Base-by-base conservation (phyloP, 2,888 invertebrate genomes). In the Oscheius myriophilus region DNA sequence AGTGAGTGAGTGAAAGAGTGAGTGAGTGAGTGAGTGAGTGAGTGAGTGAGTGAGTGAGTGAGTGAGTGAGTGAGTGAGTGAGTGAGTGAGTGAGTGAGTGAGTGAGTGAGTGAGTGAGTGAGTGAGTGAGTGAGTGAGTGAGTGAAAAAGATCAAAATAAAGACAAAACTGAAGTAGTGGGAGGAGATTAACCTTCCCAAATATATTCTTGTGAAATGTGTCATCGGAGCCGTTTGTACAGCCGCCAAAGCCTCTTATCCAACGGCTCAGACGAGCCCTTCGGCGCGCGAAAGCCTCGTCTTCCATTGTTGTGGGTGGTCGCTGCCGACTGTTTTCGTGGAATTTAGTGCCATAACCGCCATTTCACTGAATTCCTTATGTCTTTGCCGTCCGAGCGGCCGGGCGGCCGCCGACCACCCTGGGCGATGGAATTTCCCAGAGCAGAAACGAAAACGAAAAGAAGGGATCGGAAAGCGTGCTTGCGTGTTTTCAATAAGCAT, bases 61-160 rank as follows among this genome's bases (percentile, higher is more conserved):
- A 11, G 25, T n/a, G 42, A 41, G 43, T 51, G 42, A n/a, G 63
- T 42, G 6, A 7, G 21, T 2, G 41, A 16, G 43, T 41, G 49
- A 49, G 55, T 45, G 43, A 45, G 57, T 57, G 66, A 41, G 54
- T 62, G 53, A 70, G 42, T 18, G 55, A 57, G 58, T 64, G 43
- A 41, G 33, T 45, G 67, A 46, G 49, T 33, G 43, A 25, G 43
- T 49, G 52, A 58, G 42, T 63, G 55, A 54, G 53, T 46, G 61
- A 61, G 52, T 49, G 62, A 58, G 54, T 54, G 59, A 62, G 67
- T 51, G 43, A 58, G 26, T 33, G 33, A 33, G 33, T 33, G 33
- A 33, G 33, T 33, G 39, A 43, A 14, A 26, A 33, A 45, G 42
- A 9, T 33, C 33, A 6, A 33, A 33, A 33, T 33, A 33, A 9